Conservation (phyloP, 1,140 invertebrate species). For the Orchesella cincta region DNA sequence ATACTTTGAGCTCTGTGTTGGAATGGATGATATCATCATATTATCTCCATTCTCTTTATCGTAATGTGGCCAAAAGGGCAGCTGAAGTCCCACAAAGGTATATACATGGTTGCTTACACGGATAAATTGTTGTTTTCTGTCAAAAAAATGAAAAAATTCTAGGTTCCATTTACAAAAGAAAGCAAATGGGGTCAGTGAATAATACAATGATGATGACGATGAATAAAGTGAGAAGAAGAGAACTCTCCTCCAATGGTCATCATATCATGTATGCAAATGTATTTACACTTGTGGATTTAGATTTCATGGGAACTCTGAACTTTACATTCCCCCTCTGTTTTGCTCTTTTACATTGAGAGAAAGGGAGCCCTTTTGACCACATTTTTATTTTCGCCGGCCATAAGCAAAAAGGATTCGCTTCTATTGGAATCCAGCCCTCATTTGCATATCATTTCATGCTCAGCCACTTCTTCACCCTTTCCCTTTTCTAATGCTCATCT, state of each 20-base stretch:
- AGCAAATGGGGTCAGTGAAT: conserved; percentile 12
- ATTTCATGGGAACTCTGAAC: conserved; percentile 29
- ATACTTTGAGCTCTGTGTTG: not conserved
- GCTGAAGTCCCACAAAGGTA: conserved; percentile 22
- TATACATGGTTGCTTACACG: no score
- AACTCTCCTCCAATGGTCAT: not conserved
- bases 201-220: conserved; percentile 2
- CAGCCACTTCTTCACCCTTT: conserved; percentile 18
- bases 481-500: not conserved
- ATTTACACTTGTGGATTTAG: not conserved
- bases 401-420: no score
- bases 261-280: not conserved
- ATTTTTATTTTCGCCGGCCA: conserved; percentile 25
- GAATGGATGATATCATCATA: no score
- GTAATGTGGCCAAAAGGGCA: conserved; percentile 29
- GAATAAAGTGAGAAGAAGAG: not conserved
- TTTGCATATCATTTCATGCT: conserved; percentile 30
- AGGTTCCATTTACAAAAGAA: conserved; percentile 1
- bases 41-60: not conserved
- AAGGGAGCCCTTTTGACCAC: conserved; percentile 16
- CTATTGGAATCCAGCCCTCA: not conserved
- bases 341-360: conserved; percentile 17
- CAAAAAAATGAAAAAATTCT: conserved; percentile 18
- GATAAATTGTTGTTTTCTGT: not conserved
- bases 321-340: conserved; percentile 6